Conservation (phyloP, 2,797 vertebrate species). For the Menidia menidia region DNA sequence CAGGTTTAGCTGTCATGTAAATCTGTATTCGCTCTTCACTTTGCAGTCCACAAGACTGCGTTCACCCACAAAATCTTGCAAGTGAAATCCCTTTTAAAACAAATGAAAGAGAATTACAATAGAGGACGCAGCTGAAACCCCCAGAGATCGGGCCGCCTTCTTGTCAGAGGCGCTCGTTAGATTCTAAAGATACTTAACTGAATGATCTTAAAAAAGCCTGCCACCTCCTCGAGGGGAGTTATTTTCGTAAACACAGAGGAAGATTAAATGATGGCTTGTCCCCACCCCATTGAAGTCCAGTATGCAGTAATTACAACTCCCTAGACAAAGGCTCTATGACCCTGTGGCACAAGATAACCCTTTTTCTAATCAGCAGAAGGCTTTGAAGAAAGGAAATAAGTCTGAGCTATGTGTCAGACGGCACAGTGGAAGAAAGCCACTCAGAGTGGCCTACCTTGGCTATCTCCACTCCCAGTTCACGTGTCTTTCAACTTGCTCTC, state of each 20-base stretch:
- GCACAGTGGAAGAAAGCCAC: slow-evolving; percentile 38
- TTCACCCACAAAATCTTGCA: slow-evolving; percentile 26
- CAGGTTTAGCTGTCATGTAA: slow-evolving; percentile 9
- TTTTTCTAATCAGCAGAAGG: slow-evolving; percentile 67
- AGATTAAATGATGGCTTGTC: slow-evolving; percentile 62
- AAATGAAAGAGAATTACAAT: slow-evolving; percentile 16
- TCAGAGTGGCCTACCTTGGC: slow-evolving; percentile 30
- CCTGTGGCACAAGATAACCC: slow-evolving; percentile 59
- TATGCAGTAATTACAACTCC: slow-evolving; percentile 74
- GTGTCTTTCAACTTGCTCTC: slow-evolving; percentile 51
- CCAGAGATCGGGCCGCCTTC: slow-evolving; percentile 38
- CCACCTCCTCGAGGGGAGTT: slow-evolving; percentile 56
- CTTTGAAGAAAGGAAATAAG: slow-evolving; percentile 65
- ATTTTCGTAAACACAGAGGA: slow-evolving; percentile 61
- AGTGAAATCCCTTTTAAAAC: slow-evolving; percentile 30
- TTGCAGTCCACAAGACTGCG: slow-evolving; percentile 10
- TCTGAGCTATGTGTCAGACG: slow-evolving; percentile 49
- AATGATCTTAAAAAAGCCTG: slow-evolving; percentile 60
- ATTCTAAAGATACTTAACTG: slow-evolving; percentile 56
- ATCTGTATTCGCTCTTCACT: slow-evolving; percentile 11
- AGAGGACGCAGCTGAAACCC: slow-evolving; percentile 30
- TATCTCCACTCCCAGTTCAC: slow-evolving; percentile 41
- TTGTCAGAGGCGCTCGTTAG: slow-evolving; percentile 44
- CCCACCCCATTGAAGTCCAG: slow-evolving; percentile 59
- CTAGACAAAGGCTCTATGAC: slow-evolving; percentile 71